A percentile compares a stretch with the other conserved stretches of the same genome.
phyloP scores from a whole-genome alignment of 2,888 invertebrate species.

The Microctonus brassicae region DNA sequence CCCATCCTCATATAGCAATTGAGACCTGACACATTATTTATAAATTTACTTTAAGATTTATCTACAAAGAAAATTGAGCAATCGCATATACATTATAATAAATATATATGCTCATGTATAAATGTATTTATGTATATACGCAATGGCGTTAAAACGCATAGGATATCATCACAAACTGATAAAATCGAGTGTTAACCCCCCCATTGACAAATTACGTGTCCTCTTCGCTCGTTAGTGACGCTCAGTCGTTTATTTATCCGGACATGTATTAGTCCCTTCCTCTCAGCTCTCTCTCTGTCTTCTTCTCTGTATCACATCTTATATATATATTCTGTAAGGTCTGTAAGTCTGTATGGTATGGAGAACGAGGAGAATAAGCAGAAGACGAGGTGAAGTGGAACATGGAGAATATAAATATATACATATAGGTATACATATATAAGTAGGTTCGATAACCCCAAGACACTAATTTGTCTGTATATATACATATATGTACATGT shows the following conservation, averaged over 20 bases:
- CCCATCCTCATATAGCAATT: too few species aligned
- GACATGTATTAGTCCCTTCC: slow-evolving; percentile 12
- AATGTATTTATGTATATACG: background rate
- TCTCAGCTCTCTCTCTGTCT: background rate
- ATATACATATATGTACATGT: background rate
- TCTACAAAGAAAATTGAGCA: background rate
- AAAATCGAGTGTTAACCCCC: slow-evolving; percentile 11
- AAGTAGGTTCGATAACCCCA: slow-evolving; percentile 24
- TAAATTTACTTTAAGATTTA: too few species aligned
- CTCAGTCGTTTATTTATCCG: slow-evolving; percentile 23
- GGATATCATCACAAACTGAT: slow-evolving; percentile 20
- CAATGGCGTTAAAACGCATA: slow-evolving; percentile 1
- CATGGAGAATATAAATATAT: background rate
- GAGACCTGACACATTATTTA: too few species aligned
- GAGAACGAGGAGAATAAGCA: background rate
- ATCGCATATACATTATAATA: background rate
- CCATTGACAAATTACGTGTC: slow-evolving; percentile 26
- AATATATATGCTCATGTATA: background rate
- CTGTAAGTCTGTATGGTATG: background rate
- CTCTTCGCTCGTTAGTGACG: slow-evolving; percentile 23
- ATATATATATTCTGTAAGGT: background rate
- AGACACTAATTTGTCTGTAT: slow-evolving; percentile 24
- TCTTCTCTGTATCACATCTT: background rate
- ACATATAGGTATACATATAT: background rate
- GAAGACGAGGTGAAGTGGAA: background rate